Percentiles rank a stretch among this genome's conserved stretches.
These are phyloP conservation scores for Epinephelus fuscoguttatus DNA, from an alignment of 2,113 vertebrate genomes.

Conservation along the genomic window DNA sequence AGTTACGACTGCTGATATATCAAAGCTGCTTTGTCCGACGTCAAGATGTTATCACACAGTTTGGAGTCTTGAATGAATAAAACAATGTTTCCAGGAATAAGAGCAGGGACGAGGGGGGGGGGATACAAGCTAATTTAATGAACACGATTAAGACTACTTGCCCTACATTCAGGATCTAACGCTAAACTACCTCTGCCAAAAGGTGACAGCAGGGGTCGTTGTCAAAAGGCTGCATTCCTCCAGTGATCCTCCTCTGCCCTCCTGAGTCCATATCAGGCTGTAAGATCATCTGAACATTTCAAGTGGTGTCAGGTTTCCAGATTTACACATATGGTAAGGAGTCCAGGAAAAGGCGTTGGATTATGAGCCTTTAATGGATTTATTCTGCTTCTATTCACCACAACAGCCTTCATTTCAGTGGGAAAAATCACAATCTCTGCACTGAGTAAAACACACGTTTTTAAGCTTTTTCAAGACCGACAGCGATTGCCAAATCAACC, in stretches of 20 bases:
- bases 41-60: constrained; percentile 23
- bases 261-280: constrained; percentile 48
- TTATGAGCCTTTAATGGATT: neutral
- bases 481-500: constrained; percentile 6
- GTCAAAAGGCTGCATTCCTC: constrained; percentile 54
- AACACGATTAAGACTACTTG: constrained; percentile 40
- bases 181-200: constrained; percentile 17
- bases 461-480: constrained; percentile 1
- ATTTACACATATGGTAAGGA: constrained; percentile 17
- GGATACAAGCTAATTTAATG: constrained; percentile 43
- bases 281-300: constrained; percentile 29
- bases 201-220: constrained; percentile 50
- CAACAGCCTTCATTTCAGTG: neutral
- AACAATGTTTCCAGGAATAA: constrained; percentile 39
- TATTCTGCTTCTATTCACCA: neutral
- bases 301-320: constrained; percentile 31
- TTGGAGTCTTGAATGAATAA: constrained; percentile 24
- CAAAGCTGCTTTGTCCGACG: constrained; percentile 46
- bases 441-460: neutral
- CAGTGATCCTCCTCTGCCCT: constrained; percentile 42
- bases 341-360: neutral
- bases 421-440: neutral
- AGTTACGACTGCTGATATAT: constrained; percentile 38
- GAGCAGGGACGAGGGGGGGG: neutral
- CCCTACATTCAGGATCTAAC: constrained; percentile 37